A percentile compares a stretch with the other conserved stretches of the same genome.
phyloP scores from a whole-genome alignment of 2,113 vertebrate genomes.

The Morone chrysops region DNA sequence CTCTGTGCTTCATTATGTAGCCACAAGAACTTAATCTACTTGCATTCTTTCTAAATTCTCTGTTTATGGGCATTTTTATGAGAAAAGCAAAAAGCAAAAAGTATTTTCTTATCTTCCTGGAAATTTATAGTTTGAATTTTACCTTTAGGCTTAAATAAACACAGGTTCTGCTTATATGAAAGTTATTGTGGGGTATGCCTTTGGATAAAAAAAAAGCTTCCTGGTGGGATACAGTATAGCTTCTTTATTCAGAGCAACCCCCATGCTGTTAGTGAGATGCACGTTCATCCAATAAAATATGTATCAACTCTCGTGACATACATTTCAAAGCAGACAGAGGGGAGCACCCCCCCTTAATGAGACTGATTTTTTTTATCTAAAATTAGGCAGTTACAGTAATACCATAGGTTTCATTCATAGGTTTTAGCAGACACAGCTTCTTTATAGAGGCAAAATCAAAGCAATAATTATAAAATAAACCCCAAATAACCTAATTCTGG shows the following conservation, averaged over 20 bases:
- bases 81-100: no score
- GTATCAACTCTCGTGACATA: slow-evolving; percentile 63
- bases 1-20: slow-evolving; percentile 35
- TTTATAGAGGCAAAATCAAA: slow-evolving; percentile 38
- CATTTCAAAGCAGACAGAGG: slow-evolving; percentile 64
- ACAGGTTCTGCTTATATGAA: background rate
- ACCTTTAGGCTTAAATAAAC: slow-evolving; percentile 14
- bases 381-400: slow-evolving; percentile 43
- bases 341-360: slow-evolving; percentile 2
- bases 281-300: slow-evolving; percentile 66
- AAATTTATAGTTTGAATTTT: slow-evolving; percentile 5
- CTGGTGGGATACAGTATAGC: background rate
- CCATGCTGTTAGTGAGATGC: slow-evolving; percentile 42
- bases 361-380: background rate
- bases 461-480: slow-evolving; percentile 53
- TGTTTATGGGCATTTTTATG: slow-evolving; percentile 29
- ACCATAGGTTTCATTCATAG: slow-evolving; percentile 39
- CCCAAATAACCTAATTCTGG: slow-evolving; percentile 61
- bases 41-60: slow-evolving; percentile 4
- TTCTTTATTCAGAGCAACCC: slow-evolving; percentile 32
- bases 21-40: slow-evolving; percentile 27
- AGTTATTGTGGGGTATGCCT: background rate
- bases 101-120: slow-evolving; percentile 7
- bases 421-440: slow-evolving; percentile 31
- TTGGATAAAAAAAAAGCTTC: background rate